Conservation (phyloP, 2,113 vertebrate genomes). For the Mormyrus iriodes region DNA sequence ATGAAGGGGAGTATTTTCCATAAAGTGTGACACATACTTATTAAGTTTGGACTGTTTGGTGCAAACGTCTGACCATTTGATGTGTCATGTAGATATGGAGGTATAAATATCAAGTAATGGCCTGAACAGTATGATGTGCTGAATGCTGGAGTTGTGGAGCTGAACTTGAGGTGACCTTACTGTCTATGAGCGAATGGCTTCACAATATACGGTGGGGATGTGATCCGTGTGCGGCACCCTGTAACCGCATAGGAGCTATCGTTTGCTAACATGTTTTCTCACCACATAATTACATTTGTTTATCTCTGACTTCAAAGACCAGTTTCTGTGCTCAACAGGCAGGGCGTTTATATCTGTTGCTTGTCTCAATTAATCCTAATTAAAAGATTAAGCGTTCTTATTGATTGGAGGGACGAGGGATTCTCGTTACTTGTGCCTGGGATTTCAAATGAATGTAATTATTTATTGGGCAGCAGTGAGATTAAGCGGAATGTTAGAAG, state of each 20-base stretch:
- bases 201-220: neutral
- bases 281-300: conserved; percentile 12
- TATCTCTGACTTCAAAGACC: neutral
- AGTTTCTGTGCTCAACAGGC: conserved; percentile 1
- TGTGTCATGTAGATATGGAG: neutral
- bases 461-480: neutral
- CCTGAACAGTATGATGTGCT: neutral
- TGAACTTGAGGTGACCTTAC: neutral
- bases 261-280: neutral
- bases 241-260: neutral
- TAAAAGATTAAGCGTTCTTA: conserved; percentile 9
- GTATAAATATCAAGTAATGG: neutral
- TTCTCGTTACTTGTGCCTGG: neutral
- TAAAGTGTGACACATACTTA: neutral
- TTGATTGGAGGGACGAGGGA: neutral
- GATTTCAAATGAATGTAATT: conserved; percentile 7
- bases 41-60: neutral
- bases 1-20: neutral
- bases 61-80: neutral
- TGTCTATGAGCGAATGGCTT: neutral
- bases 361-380: conserved; percentile 15
- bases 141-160: neutral
- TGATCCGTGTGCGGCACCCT: neutral
- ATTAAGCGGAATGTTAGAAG: conserved; percentile 1
- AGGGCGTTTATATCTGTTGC: neutral